A percentile compares a stretch with the other conserved stretches of the same genome.
Conservation (phyloP, 2,797 vertebrate genomes). For the Strix occidentalis region DNA sequence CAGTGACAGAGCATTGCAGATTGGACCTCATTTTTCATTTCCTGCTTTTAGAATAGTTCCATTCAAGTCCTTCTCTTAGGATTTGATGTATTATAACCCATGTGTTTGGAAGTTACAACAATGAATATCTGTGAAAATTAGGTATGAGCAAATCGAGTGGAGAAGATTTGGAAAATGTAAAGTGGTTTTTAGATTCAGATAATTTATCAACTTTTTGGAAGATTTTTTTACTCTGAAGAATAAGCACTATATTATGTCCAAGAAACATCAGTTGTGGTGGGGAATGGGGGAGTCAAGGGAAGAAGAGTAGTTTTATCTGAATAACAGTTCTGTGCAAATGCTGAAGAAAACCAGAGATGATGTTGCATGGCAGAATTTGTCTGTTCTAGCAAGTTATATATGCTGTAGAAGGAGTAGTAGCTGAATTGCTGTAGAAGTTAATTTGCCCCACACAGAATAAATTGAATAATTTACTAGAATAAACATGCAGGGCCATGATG, state of each 20-base stretch:
- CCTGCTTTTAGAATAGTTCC: background rate
- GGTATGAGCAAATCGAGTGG: background rate
- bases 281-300: background rate
- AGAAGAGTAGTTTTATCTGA: constrained; percentile 8
- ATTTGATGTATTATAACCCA: constrained; percentile 9
- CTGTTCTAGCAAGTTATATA: constrained; percentile 51
- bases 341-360: constrained; percentile 52
- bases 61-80: constrained; percentile 5
- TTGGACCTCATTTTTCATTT: constrained; percentile 29
- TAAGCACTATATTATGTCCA: background rate
- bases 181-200: constrained; percentile 5
- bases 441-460: constrained; percentile 54
- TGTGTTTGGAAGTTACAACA: background rate
- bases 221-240: background rate
- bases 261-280: background rate
- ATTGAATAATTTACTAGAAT: constrained; percentile 61
- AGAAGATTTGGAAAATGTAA: background rate
- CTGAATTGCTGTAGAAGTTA: constrained; percentile 65
- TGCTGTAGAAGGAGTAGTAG: constrained; percentile 57
- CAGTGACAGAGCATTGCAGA: background rate
- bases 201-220: background rate
- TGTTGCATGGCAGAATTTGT: constrained; percentile 54
- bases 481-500: constrained; percentile 46
- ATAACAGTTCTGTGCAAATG: constrained; percentile 20
- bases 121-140: constrained; percentile 18